Base-by-base conservation (phyloP, 2,888 invertebrate genomes). In the Mythimna ferrago region DNA sequence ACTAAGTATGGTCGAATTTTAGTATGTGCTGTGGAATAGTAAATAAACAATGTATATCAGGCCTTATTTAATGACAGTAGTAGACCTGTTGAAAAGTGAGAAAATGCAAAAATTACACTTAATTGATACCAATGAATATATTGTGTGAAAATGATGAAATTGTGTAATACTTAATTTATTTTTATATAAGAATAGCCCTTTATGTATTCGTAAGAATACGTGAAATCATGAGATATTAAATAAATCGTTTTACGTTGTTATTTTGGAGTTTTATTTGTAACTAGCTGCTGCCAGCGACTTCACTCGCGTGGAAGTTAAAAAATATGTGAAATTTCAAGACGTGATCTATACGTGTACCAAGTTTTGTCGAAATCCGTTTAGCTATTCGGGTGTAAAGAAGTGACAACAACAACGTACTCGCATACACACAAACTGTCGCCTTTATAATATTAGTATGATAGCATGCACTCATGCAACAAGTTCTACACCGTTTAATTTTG, bases 241-340 rank as follows among this genome's bases (percentile, higher is more conserved):
- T 83, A 85, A 85, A 87, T 86, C 75, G 70, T 73, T 86, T 84
- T 84, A 86, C 72, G 82, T 77, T 84, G 86, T 86, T 84, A 79
- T 35, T 71, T 14, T 32, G n/a, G 21, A 41, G 26, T 80, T 83
- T 72, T 51, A 58, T 26, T 61, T 74, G 0, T 38, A 7, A 38
- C 38, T 38, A 38, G 7, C 9, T 38, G 9, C 26, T 26, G 26
- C 26, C 2, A 26, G 26, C 26, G 26, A 26, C 26, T 26, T 26
- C 26, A 26, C 26, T 26, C 26, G 26, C 26, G 26, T 26, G 26
- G 26, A 26, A 26, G 1, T 26, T 26, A 26, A 26, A 26, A 26
- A 26, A 26, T 2, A 26, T 26, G 26, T 26, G 26, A 26, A 26
- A 26, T 26, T 26, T 26, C 26, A 26, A 6, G 35, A 35, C 4